Evolutionary conservation across 2,113 vertebrate species (phyloP).

Genomic region (Prionailurus bengalensis): DNA sequence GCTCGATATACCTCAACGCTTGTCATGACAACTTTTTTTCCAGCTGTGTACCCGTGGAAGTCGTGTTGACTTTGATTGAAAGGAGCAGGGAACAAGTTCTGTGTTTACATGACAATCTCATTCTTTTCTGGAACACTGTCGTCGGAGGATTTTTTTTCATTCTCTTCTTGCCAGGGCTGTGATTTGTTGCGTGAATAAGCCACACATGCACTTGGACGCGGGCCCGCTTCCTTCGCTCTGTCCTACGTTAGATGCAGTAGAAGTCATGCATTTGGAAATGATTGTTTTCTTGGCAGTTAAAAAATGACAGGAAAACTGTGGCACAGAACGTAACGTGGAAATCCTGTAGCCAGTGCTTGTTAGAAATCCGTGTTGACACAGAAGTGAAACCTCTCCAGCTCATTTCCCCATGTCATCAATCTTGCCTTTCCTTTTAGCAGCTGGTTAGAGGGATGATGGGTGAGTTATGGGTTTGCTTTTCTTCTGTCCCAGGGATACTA

Average conservation of each 20-base stretch:
- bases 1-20: neutral
- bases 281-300: slow-evolving; percentile 22
- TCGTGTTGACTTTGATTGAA: slow-evolving; percentile 32
- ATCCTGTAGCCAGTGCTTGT: neutral
- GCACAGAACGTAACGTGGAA: neutral
- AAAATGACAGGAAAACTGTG: neutral
- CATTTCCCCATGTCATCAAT: neutral
- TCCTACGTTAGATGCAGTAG: neutral
- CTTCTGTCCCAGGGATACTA: slow-evolving; percentile 87
- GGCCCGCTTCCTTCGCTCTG: neutral
- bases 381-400: neutral
- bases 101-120: neutral
- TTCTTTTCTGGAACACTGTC: neutral
- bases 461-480: neutral
- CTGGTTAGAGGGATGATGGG: neutral
- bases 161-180: neutral
- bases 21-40: neutral
- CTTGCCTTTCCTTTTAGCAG: neutral
- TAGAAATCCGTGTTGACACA: neutral
- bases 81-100: neutral
- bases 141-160: neutral
- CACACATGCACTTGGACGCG: neutral
- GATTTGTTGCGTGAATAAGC: neutral
- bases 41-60: neutral
- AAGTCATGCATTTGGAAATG: neutral